phyloP scores from a whole-genome alignment of 2,113 vertebrate species.

The Phaethornis superciliosus region DNA sequence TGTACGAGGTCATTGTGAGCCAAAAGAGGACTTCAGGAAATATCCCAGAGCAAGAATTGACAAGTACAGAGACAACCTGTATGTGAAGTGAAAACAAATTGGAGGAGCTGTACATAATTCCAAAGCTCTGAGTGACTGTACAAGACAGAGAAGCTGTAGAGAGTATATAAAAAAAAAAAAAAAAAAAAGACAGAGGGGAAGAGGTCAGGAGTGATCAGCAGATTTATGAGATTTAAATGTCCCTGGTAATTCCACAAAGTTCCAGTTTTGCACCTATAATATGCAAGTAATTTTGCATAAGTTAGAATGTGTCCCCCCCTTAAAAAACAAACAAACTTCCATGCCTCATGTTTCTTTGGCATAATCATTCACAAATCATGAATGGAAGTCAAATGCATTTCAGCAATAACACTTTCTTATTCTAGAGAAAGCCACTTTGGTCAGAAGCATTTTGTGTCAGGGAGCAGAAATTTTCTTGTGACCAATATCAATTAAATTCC shows the following conservation, averaged over 20 bases:
- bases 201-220: constrained; percentile 3
- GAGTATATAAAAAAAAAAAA: neutral
- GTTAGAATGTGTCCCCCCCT: neutral
- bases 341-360: neutral
- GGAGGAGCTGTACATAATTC: neutral
- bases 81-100: neutral
- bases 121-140: neutral
- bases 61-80: neutral
- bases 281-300: neutral
- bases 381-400: neutral
- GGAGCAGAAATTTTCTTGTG: neutral
- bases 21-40: neutral
- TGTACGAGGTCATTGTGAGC: neutral
- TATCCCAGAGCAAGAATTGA: neutral
- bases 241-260: neutral
- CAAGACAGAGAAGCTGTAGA: neutral
- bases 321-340: neutral
- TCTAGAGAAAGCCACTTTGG: neutral
- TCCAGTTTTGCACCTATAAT: neutral
- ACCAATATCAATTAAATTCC: neutral
- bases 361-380: neutral
- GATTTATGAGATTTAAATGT: neutral
- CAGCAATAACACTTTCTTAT: neutral
- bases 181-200: neutral
- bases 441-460: neutral